Conservation (phyloP, 2,113 vertebrate genomes). For the Rostratula benghalensis region DNA sequence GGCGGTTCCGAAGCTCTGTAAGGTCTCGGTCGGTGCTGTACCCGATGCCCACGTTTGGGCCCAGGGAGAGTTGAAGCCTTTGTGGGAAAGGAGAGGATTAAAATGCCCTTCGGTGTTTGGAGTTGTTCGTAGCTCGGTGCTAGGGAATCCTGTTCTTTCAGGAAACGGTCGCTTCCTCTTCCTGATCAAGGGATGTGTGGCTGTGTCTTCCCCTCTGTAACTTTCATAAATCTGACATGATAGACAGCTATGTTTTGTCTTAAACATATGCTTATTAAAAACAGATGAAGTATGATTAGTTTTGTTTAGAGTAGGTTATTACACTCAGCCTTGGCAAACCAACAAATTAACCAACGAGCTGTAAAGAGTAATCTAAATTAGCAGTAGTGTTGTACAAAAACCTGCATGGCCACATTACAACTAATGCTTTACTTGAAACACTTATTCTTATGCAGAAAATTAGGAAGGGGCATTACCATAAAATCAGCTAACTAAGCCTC, state of each 20-base stretch:
- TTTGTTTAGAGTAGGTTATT: not conserved
- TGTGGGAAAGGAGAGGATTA: not conserved
- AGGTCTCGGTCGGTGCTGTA: not conserved
- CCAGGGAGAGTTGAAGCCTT: not conserved
- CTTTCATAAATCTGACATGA: not conserved
- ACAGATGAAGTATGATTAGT: not conserved
- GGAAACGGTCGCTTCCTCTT: not conserved
- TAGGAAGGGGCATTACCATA: not conserved
- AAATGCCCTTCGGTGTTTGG: rapidly evolving
- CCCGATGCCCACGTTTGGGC: rapidly evolving
- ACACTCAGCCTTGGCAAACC: not conserved
- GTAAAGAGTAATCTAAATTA: not conserved
- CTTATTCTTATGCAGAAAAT: not conserved
- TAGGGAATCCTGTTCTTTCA: not conserved
- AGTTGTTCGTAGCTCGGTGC: not conserved
- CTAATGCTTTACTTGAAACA: not conserved
- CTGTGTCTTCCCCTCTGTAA: not conserved
- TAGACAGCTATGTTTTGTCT: not conserved
- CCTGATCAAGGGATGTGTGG: not conserved
- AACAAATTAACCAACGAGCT: not conserved
- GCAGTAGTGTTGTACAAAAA: not conserved
- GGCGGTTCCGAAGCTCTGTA: not conserved
- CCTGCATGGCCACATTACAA: too few species aligned
- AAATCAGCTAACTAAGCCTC: not conserved
- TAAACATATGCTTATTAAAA: not conserved